Conservation (phyloP, 2,113 vertebrate genomes). For the Otocyon megalotis region DNA sequence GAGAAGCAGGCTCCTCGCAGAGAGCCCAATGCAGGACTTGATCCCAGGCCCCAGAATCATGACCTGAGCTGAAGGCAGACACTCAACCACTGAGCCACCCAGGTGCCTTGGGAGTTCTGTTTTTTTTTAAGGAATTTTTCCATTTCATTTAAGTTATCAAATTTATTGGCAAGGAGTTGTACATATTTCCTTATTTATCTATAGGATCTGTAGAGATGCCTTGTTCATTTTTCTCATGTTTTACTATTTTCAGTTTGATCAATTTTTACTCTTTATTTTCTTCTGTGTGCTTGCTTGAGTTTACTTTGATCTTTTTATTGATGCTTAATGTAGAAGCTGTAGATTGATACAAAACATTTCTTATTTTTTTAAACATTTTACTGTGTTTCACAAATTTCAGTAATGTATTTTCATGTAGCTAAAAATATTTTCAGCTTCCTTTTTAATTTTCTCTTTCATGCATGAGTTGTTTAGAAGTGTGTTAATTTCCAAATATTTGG, state of each 20-base stretch:
- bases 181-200: background rate
- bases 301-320: background rate
- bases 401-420: background rate
- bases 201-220: background rate
- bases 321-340: background rate
- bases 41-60: too few relatives aligned
- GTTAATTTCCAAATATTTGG: constrained; percentile 16
- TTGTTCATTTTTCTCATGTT: background rate
- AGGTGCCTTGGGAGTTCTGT: background rate
- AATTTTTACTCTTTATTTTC: constrained; percentile 1
- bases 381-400: background rate
- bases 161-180: background rate
- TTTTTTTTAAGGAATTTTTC: background rate
- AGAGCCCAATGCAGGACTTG: too few relatives aligned
- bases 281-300: background rate
- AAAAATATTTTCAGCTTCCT: background rate
- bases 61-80: too few relatives aligned
- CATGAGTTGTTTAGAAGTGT: background rate
- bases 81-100: too few relatives aligned
- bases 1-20: too few relatives aligned
- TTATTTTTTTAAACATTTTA: background rate
- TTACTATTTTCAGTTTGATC: constrained; percentile 1
- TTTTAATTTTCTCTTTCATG: background rate
- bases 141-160: background rate
- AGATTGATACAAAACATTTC: background rate